Evolutionary conservation across 2,797 vertebrate species (phyloP), one percentile per base, ranked within the genome.

Genomic region (Manis crassicaudata): DNA sequence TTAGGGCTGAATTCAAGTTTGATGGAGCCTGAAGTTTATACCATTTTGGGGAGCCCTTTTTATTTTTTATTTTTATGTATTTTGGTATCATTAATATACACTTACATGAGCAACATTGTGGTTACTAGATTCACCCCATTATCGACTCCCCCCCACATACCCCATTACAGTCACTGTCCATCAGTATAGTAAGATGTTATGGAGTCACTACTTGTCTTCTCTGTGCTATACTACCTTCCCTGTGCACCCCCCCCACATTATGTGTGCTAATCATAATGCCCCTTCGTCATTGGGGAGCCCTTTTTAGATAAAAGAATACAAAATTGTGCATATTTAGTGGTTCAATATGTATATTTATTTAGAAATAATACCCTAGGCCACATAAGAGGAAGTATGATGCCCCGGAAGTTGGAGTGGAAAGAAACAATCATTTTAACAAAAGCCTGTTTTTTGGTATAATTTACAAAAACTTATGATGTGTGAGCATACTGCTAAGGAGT

Each of bases 291-390:
- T 32, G 56, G 7, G 29, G 27, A 67, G 58, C 67, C 43, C 32
- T 73, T 60, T 93, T 96, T 87, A 83, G 75, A 50, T 32, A 75
- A 90, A 95, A 93, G 79, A 83, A 90, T 80, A 76, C 43, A 75
- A 75, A 90, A n/a, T 37, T 37, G 9, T 75, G 21, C 72, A 43
- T 75, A 60, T 9, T 76, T 35, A 70, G 73, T 54, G 18, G 27
- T 4, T 82, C 27, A 90, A 87, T 60, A 82, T 65, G 23, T 63
- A 17, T 35, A 37, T 77, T 86, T 62, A 65, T 87, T 94, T 79
- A 87, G 50, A 83, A 93, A 75, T 46, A 60, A 52, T 76, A 37
- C 58, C 21, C 11, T 10, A 68, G 25, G 27, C 12, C 35, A 82
- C 14, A 29, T 65, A 18, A 56, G 35, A n/a, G 7, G 56, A 79